Percentiles rank a stretch among this genome's conserved stretches.
These are phyloP conservation scores for Lanius ludovicianus DNA, from an alignment of 2,113 vertebrate species.

Conservation along the genomic window DNA sequence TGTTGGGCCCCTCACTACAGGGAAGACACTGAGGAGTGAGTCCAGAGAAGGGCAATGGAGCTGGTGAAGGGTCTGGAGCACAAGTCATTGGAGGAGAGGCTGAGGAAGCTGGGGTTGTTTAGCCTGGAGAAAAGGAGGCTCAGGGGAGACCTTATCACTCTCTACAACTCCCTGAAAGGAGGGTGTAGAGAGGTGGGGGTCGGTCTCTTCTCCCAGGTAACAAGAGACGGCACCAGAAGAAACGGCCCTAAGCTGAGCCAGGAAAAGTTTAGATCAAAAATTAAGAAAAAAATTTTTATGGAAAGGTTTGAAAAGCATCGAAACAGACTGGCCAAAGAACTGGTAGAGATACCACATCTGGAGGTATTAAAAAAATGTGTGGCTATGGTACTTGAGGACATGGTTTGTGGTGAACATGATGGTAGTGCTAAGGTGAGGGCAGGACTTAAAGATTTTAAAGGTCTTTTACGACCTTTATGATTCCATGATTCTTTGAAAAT, in stretches of 20 bases:
- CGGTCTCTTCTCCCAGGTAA: neutral
- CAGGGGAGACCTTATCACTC: neutral
- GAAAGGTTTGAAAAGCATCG: neutral
- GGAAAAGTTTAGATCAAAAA: neutral
- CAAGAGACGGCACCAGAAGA: neutral
- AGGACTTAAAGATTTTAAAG: neutral
- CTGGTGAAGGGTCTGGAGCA: neutral
- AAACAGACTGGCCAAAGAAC: neutral
- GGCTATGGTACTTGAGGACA: neutral
- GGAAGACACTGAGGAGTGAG: neutral
- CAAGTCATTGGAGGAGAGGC: neutral
- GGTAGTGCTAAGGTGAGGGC: neutral
- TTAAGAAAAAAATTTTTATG: neutral
- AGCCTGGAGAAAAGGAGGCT: neutral
- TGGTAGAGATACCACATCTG: neutral
- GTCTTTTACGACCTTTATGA: neutral
- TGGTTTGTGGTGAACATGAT: fast-evolving
- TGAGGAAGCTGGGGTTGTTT: neutral
- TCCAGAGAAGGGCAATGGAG: neutral
- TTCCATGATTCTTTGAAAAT: neutral
- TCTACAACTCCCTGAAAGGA: neutral
- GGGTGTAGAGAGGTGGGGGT: neutral
- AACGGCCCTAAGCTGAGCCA: neutral
- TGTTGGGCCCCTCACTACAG: neutral
- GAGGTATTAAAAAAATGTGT: neutral